Conservation (phyloP, 2,888 invertebrate species). For the Callyntrura sp. region DNA sequence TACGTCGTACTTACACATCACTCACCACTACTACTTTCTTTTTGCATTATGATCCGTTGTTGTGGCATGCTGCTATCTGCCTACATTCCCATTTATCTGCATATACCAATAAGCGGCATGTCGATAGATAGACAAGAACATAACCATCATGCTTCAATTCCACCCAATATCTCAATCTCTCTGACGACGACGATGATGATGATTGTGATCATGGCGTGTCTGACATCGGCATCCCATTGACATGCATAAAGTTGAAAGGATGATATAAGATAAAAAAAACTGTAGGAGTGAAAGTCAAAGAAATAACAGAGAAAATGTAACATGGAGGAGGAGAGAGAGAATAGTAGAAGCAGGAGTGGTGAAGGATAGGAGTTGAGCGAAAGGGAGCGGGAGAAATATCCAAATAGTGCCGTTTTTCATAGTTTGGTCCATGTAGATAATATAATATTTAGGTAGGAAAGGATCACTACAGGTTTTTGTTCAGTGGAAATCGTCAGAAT, state of each 20-base stretch:
- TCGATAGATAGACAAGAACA: background rate
- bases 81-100: too few species aligned
- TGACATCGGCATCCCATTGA: slow-evolving; percentile 64
- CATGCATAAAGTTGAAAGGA: slow-evolving; percentile 60
- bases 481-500: slow-evolving; percentile 46
- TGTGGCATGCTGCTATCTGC: background rate
- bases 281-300: slow-evolving; percentile 41
- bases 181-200: slow-evolving; percentile 41
- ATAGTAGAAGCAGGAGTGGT: slow-evolving; percentile 25
- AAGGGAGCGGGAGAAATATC: background rate
- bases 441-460: background rate
- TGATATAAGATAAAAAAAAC: slow-evolving; percentile 60
- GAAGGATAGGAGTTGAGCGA: slow-evolving; percentile 1
- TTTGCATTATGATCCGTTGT: background rate
- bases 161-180: slow-evolving; percentile 63
- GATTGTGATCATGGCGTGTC: slow-evolving; percentile 62
- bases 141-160: slow-evolving; percentile 16
- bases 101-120: background rate
- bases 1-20: background rate
- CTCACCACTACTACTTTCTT: background rate
- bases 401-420: slow-evolving; percentile 18
- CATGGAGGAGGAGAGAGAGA: slow-evolving; percentile 13
- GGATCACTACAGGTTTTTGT: slow-evolving; percentile 46
- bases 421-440: background rate
- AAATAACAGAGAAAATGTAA: slow-evolving; percentile 39